phyloP scores from a whole-genome alignment of 1,140 invertebrate species.

The Bombus superbus region DNA sequence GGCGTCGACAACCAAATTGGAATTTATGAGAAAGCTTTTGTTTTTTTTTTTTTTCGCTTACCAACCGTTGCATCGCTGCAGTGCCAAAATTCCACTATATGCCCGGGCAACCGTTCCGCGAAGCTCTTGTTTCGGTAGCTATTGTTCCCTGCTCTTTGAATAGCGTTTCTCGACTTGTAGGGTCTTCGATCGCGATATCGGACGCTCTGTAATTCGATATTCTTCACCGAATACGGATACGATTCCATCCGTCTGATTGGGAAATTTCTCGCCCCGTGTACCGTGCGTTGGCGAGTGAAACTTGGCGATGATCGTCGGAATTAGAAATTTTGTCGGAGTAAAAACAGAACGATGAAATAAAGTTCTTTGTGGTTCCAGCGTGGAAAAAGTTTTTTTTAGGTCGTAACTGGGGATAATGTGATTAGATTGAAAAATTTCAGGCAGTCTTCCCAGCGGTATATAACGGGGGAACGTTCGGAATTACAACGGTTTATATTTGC shows the following conservation, averaged over 20 bases:
- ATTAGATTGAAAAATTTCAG: conserved; percentile 5
- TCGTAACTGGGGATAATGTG: neutral
- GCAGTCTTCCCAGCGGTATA: too few species aligned
- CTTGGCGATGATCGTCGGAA: neutral
- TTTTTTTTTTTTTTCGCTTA: neutral
- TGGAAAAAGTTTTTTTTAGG: neutral
- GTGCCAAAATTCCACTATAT: conserved; percentile 27
- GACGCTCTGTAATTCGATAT: neutral
- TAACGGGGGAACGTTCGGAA: neutral
- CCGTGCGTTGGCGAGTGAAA: neutral
- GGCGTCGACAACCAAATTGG: conserved; percentile 54
- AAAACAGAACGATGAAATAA: neutral
- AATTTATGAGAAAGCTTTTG: conserved; percentile 53
- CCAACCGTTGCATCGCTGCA: neutral
- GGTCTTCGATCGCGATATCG: neutral
- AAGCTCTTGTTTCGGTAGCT: neutral
- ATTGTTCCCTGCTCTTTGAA: conserved; percentile 31
- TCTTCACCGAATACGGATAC: neutral
- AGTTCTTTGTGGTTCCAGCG: neutral
- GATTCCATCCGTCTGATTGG: neutral
- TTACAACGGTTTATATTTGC: conserved; percentile 17
- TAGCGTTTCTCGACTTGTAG: neutral
- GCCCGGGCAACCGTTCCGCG: conserved; percentile 11
- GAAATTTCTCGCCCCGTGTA: neutral
- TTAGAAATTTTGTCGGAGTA: neutral